A percentile compares a stretch with the other conserved stretches of the same genome.
Conservation (phyloP, 1,140 invertebrate species). For the Lysiphlebus fabarum region DNA sequence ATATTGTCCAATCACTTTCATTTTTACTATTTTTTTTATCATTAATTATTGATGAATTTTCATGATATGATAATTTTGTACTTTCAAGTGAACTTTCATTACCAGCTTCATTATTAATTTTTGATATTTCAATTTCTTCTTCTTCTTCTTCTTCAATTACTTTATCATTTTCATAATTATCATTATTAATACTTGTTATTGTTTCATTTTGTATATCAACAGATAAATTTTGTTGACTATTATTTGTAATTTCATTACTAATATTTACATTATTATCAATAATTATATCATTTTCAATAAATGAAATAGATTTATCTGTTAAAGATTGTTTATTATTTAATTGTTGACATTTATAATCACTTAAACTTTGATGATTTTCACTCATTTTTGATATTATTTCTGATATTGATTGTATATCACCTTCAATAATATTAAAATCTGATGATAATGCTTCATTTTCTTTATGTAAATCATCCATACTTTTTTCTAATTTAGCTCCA, state of each 20-base stretch:
- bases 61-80: not conserved
- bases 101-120: not conserved
- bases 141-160: not conserved
- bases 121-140: not conserved
- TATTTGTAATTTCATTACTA: not conserved
- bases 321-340: not conserved
- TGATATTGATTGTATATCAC: constrained; percentile 39
- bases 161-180: not conserved
- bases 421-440: constrained; percentile 36
- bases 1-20: constrained; percentile 33
- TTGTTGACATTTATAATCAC: not conserved
- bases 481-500: constrained; percentile 34
- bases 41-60: not conserved
- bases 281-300: not conserved
- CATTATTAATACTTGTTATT: no score
- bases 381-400: constrained; percentile 38
- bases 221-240: not conserved
- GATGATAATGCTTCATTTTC: constrained; percentile 36
- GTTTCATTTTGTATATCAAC: not conserved
- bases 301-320: not conserved
- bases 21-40: constrained; percentile 4
- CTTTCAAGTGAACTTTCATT: not conserved
- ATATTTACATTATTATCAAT: constrained; percentile 1
- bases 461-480: constrained; percentile 36
- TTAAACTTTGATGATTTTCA: constrained; percentile 28